phyloP scores from a whole-genome alignment of 2,888 invertebrate species.

The Nephrotoma appendiculata region DNA sequence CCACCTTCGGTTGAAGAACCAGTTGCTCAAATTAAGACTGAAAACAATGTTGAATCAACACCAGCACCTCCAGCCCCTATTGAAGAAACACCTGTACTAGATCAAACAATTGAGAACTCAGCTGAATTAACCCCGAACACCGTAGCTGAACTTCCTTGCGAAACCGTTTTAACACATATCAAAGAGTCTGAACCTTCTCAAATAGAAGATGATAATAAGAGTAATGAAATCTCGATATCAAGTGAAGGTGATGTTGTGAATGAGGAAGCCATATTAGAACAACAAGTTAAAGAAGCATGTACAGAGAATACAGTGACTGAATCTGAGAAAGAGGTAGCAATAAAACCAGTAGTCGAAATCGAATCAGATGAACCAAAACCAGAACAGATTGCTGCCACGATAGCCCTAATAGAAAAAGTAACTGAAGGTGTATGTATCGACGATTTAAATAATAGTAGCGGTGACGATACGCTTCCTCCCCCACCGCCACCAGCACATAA shows the following conservation, averaged over 20 bases:
- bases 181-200: neutral
- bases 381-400: neutral
- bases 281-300: neutral
- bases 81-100: neutral
- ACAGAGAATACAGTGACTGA: neutral
- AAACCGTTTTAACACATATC: neutral
- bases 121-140: neutral
- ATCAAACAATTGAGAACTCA: neutral
- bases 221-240: neutral
- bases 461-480: conserved; percentile 4
- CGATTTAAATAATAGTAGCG: conserved; percentile 4
- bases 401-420: neutral
- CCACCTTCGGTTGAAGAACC: conserved; percentile 5
- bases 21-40: conserved; percentile 1
- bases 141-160: neutral
- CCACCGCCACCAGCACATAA: neutral
- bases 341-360: neutral
- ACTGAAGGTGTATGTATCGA: neutral
- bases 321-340: neutral
- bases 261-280: neutral
- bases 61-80: neutral
- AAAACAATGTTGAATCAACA: neutral
- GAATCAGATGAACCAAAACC: neutral
- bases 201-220: conserved; percentile 4
- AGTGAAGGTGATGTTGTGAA: neutral